phyloP scores from a whole-genome alignment of 2,888 invertebrate genomes.

The Hemithea aestivaria region DNA sequence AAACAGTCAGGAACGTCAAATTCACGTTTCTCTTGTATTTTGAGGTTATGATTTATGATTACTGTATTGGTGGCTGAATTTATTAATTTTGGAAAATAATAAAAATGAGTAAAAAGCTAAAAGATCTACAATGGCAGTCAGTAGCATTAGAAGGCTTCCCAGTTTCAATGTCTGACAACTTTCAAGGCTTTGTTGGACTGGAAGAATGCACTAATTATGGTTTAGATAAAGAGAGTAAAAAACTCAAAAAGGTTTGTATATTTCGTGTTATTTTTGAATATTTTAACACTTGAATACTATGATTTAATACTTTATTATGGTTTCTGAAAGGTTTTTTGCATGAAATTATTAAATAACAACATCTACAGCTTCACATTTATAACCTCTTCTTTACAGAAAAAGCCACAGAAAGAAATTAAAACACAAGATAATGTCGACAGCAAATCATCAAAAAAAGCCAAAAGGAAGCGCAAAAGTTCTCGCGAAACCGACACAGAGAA shows the following conservation, averaged over 20 bases:
- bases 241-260: conserved; percentile 51
- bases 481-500: conserved; percentile 24
- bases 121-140: conserved; percentile 80
- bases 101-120: conserved; percentile 61
- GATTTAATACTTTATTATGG: too few species aligned
- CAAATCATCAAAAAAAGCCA: conserved; percentile 24
- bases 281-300: neutral
- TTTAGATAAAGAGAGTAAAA: conserved; percentile 63
- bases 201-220: conserved; percentile 88
- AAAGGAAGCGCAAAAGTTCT: conserved; percentile 39
- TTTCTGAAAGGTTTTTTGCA: too few species aligned
- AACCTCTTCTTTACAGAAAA: conserved; percentile 34
- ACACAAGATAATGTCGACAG: conserved; percentile 21
- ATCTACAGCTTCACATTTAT: neutral
- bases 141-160: conserved; percentile 81
- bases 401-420: conserved; percentile 11
- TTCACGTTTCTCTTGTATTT: neutral
- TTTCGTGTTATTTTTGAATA: neutral
- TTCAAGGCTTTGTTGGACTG: conserved; percentile 86
- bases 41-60: conserved; percentile 5
- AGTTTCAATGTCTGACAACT: conserved; percentile 51
- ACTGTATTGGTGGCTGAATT: neutral
- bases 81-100: neutral
- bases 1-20: too few species aligned
- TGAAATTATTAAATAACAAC: neutral